phyloP scores from a whole-genome alignment of 2,113 vertebrate species.

The Puntigrus tetrazona region DNA sequence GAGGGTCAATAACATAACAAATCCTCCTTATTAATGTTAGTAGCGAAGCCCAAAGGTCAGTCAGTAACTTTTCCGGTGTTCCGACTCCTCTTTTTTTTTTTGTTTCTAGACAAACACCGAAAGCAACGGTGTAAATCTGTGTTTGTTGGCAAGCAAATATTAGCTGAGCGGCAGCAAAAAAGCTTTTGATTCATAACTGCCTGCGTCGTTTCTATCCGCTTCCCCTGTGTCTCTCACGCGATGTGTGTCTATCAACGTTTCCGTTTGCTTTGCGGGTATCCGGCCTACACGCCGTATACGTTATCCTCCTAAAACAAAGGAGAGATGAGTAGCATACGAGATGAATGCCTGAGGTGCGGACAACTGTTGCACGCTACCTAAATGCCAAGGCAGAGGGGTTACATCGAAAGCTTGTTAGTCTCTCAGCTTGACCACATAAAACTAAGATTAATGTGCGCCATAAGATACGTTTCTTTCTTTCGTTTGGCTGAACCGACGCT shows the following conservation, averaged over 20 bases:
- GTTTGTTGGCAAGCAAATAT: conserved; percentile 70
- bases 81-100: conserved; percentile 51
- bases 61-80: conserved; percentile 62
- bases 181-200: conserved; percentile 51
- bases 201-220: conserved; percentile 25
- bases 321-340: conserved; percentile 5
- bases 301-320: conserved; percentile 15
- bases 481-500: conserved; percentile 79
- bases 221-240: conserved; percentile 36
- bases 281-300: background rate
- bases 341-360: background rate
- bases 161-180: conserved; percentile 63
- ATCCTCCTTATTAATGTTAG: conserved; percentile 75
- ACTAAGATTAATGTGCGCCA: conserved; percentile 49
- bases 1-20: conserved; percentile 74
- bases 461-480: conserved; percentile 53
- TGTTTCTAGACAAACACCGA: conserved; percentile 61
- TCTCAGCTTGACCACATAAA: conserved; percentile 57
- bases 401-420: conserved; percentile 32
- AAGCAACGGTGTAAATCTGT: conserved; percentile 61
- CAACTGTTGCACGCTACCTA: conserved; percentile 27
- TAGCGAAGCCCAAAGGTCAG: conserved; percentile 74
- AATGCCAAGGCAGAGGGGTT: conserved; percentile 18
- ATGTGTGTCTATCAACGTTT: conserved; percentile 20
- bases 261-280: conserved; percentile 22